These are phyloP conservation scores for Cranoglanis bouderius DNA, from an alignment of 2,113 vertebrate genomes.

Conservation along the genomic window DNA sequence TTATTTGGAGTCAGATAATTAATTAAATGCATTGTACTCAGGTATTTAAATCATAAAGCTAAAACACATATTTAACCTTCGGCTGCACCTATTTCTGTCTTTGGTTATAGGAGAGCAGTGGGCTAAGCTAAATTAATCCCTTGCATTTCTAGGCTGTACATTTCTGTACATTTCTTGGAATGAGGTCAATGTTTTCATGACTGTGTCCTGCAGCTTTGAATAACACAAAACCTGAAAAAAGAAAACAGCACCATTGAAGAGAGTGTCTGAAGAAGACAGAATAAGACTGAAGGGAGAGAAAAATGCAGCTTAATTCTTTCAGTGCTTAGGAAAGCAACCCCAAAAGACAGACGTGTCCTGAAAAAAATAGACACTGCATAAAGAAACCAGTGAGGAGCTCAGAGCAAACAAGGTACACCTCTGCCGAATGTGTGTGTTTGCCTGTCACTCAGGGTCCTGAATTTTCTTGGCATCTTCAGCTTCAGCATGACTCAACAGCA, in stretches of 20 bases:
- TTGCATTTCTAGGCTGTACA: no score
- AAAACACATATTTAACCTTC: no score
- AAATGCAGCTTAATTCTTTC: not conserved
- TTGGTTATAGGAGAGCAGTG: no score
- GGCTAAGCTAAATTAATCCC: no score
- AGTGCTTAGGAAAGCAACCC: not conserved
- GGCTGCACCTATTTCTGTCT: no score
- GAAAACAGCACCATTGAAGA: not conserved
- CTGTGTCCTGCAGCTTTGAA: not conserved
- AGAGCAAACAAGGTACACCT: not conserved
- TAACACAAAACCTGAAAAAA: not conserved
- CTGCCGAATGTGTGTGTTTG: constrained; percentile 40
- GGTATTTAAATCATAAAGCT: no score
- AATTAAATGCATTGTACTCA: no score
- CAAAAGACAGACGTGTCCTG: not conserved
- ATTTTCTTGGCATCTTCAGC: constrained; percentile 84
- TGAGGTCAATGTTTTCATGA: not conserved
- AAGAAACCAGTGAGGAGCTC: not conserved
- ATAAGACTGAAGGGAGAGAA: not conserved
- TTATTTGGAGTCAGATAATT: no score
- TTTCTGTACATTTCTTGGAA: not conserved
- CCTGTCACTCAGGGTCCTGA: constrained; percentile 86
- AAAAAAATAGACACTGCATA: constrained; percentile 20
- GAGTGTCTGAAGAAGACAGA: not conserved
- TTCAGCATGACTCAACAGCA: constrained; percentile 69